Conservation (phyloP, 2,113 vertebrate genomes). For the Clarias gariepinus region DNA sequence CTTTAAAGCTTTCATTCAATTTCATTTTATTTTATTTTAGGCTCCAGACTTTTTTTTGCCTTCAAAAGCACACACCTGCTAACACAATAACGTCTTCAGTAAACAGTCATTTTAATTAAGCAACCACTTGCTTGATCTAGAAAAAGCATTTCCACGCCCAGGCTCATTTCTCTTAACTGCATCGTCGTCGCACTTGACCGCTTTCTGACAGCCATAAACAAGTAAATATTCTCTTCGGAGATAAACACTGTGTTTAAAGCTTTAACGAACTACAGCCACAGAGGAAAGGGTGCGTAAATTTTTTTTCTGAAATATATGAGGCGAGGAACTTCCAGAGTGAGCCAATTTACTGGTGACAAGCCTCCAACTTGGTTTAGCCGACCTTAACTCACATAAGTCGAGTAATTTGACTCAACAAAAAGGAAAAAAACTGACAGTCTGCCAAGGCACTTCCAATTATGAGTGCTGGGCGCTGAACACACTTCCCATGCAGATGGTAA, state of each 20-base stretch:
- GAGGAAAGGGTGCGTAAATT: not conserved
- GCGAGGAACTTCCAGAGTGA: conserved; percentile 16
- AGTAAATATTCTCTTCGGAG: not conserved
- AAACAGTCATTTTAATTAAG: not conserved
- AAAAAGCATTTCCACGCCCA: not conserved
- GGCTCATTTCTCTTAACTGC: not conserved
- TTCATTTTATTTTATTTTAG: not conserved
- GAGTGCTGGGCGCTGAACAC: not conserved
- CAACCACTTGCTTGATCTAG: not conserved
- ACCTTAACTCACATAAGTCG: conserved; percentile 29
- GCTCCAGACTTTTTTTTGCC: not conserved
- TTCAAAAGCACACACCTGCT: not conserved
- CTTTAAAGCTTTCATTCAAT: no score
- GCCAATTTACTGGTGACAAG: conserved; percentile 47
- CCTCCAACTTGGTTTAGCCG: conserved; percentile 12
- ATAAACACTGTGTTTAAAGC: not conserved
- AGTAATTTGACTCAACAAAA: conserved; percentile 47
- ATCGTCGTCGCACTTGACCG: not conserved
- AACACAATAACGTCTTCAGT: not conserved
- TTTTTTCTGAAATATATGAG: conserved; percentile 6
- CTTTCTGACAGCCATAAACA: conserved; percentile 33
- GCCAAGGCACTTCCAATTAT: conserved; percentile 50
- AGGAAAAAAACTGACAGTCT: conserved; percentile 41
- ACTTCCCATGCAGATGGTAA: conserved; percentile 39
- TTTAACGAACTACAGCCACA: not conserved